A percentile compares a stretch with the other conserved stretches of the same genome.
Evolutionary conservation across 2,113 vertebrate genomes (phyloP).

Genomic region (Aspiorhynchus laticeps): DNA sequence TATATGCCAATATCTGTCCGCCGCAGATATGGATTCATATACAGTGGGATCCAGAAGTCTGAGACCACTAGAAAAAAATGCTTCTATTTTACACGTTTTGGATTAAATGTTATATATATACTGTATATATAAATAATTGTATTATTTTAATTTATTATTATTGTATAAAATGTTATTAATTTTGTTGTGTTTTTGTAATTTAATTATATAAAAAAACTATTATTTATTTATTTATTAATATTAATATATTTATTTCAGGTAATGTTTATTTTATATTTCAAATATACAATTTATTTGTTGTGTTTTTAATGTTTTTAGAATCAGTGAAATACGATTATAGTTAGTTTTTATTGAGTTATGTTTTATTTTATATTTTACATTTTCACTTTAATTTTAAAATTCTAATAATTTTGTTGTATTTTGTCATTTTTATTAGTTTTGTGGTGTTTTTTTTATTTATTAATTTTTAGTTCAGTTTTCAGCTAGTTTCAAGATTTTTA

Average conservation of each 20-base stretch:
- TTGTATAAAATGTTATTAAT: neutral
- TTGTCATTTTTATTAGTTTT: neutral
- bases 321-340: neutral
- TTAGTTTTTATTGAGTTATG: neutral
- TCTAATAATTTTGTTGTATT: neutral
- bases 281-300: neutral
- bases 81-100: neutral
- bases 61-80: neutral
- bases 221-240: too few relatives aligned
- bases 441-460: too few relatives aligned
- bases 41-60: neutral
- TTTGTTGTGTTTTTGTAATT: neutral
- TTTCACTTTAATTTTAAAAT: neutral
- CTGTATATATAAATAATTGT: too few relatives aligned
- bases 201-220: too few relatives aligned
- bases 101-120: neutral
- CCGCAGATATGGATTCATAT: neutral
- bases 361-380: neutral
- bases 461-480: too few relatives aligned
- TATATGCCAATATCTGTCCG: neutral
- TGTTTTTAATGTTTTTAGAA: neutral
- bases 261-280: neutral
- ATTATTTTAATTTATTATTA: too few relatives aligned
- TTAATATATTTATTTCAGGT: neutral
- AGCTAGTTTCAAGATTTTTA: too few relatives aligned